A percentile compares a stretch with the other conserved stretches of the same genome.
These are phyloP conservation scores for Eupithecia centaureata DNA, from an alignment of 2,888 invertebrate species.

Conservation along the genomic window DNA sequence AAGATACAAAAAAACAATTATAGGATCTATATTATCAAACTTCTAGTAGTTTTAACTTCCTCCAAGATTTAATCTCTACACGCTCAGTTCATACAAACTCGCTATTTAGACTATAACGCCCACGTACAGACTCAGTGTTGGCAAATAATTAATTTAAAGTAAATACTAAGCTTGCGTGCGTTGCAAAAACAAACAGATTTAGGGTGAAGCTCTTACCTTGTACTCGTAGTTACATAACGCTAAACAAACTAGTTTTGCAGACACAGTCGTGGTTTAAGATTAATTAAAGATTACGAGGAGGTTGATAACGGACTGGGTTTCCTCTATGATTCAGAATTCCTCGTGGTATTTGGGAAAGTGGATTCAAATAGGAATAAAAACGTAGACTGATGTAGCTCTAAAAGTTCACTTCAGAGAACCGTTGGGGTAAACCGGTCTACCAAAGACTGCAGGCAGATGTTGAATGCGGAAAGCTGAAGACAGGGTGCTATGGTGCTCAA, in stretches of 20 bases:
- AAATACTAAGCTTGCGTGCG: slow-evolving; percentile 24
- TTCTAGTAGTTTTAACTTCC: not conserved
- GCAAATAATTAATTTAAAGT: slow-evolving; percentile 28
- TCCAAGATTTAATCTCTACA: not conserved
- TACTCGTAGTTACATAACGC: not conserved
- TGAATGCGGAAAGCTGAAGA: too few species aligned
- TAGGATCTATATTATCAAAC: too few species aligned
- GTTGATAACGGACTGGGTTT: not conserved
- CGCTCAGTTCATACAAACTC: slow-evolving; percentile 19
- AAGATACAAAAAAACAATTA: too few species aligned
- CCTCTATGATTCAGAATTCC: not conserved
- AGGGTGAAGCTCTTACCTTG: slow-evolving; percentile 10
- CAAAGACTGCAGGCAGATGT: too few species aligned
- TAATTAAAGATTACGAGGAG: not conserved
- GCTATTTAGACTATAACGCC: slow-evolving; percentile 14
- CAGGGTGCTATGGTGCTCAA: too few species aligned
- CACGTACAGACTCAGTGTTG: slow-evolving; percentile 12
- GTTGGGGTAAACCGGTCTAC: too few species aligned
- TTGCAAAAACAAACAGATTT: slow-evolving; percentile 27
- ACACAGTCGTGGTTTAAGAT: not conserved
- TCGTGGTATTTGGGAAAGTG: not conserved
- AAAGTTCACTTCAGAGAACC: too few species aligned
- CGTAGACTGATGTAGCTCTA: too few species aligned
- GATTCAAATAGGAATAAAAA: too few species aligned
- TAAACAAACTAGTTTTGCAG: not conserved